Evolutionary conservation across 2,888 invertebrate genomes (phyloP), one percentile per base, ranked within the genome.

Genomic region (Calameuta idolon): DNA sequence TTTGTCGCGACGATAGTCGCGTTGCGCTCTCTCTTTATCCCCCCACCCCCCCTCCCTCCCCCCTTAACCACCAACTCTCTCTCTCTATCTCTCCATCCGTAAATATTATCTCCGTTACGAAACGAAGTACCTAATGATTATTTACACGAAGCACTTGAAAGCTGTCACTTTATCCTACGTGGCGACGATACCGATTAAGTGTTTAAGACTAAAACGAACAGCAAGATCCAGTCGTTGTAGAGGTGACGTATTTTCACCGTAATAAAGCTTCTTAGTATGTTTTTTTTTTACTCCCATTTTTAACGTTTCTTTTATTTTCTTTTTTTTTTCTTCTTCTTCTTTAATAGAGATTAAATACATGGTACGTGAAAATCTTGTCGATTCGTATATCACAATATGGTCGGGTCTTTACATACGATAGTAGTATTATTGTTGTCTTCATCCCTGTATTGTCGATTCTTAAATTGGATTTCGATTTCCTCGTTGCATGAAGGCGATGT

Each of bases 361-460:
- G 34, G 71, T 71, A 71, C 74, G 74, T 40, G 74, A 35, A 33
- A 73, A 77, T 74, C 74, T 79, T 74, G 73, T 79, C 76, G 35
- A 74, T 79, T 79, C 69, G 74, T 86, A 89, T 90, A 90, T 90
- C 90, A 90, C 90, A 90, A 88, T 89, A 84, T 88, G 85, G 86
- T 90, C 86, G 88, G 87, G 81, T 84, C 80, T 85, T 83, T 88
- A 87, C 88, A 84, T 89, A 88, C 87, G 86, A 85, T 86, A 89
- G 85, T 87, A 85, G 89, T 87, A 85, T 90, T 91, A 91, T 91
- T 91, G 91, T 91, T 90, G 90, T 88, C 90, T 90, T 90, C 89
- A 89, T 91, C 91, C 91, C 91, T 91, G 91, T 91, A 91, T 91
- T 91, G 91, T 91, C 91, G 89, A 89, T 91, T 90, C 87, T 88